Base-by-base conservation (phyloP, 2,888 invertebrate genomes). In the Euplexia lucipara region DNA sequence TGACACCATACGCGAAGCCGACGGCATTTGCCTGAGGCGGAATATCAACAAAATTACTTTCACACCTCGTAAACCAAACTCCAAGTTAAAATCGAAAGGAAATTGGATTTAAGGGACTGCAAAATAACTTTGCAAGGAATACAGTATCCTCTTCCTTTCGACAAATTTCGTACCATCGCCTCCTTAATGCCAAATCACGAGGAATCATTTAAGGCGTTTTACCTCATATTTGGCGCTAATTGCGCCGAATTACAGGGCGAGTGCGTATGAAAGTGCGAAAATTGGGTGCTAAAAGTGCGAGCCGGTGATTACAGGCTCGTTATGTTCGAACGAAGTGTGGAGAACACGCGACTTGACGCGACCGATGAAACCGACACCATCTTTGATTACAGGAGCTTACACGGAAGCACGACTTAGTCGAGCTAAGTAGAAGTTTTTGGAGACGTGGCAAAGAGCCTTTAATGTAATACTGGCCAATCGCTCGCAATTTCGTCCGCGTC, bases 211-310 rank as follows among this genome's bases (percentile, higher is more conserved):
- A 82, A 69, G 83, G 61, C 49, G 60, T 74, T 74, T 80, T 80
- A 75, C 70, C 74, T 81, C 79, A 78, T 73, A 83, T 86, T 82
- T 81, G 79, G 70, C 57, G 63, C 85, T 91, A 91, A 92, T 92
- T 88, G 83, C 70, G 82, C 82, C 49, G 86, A 91, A 93, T 94
- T 91, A 92, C 86, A 89, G 90, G 88, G 87, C 82, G 70, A 81
- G 72, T 75, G 84, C 83, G 81, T 79, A 75, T 81, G 79, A 91
- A 90, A 74, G 91, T 90, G 93, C 88, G 89, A 92, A 92, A 91
- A 94, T 93, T 92, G 88, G 88, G 93, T 93, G 93, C 90, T 91
- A 89, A 90, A 90, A 87, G 83, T 83, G 78, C 83, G 71, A 74
- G 70, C 66, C 72, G 70, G 54, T 80, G 70, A 83, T 85, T 84